Evolutionary conservation across 2,113 vertebrate species (phyloP).

Genomic region (Myodes glareolus): DNA sequence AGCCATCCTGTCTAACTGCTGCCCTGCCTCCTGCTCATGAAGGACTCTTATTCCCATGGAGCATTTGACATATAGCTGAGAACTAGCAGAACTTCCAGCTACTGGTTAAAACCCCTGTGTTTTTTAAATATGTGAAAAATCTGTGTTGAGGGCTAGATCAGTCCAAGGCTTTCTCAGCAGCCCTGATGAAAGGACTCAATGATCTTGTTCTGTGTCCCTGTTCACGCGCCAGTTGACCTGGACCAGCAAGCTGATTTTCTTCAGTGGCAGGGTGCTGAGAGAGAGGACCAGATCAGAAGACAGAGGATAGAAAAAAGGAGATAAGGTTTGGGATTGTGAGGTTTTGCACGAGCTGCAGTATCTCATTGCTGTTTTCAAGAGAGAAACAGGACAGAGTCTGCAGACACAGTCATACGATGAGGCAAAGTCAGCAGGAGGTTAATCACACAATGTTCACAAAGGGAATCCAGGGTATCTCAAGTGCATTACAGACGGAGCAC

Average conservation of each 20-base stretch:
- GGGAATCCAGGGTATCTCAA: background rate
- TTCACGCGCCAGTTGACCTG: background rate
- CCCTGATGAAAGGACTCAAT: background rate
- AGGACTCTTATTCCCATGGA: background rate
- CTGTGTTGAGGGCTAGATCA: background rate
- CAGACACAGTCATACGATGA: background rate
- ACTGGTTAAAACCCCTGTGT: background rate
- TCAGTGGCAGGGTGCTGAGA: background rate
- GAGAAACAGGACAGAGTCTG: background rate
- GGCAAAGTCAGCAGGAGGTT: background rate
- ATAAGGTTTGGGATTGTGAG: background rate
- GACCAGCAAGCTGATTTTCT: background rate
- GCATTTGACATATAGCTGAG: background rate
- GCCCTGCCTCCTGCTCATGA: background rate
- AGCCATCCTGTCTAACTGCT: background rate
- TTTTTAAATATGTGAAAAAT: slow-evolving; percentile 9
- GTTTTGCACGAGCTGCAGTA: background rate
- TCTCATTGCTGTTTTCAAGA: background rate
- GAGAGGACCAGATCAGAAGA: background rate
- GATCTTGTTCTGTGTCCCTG: background rate
- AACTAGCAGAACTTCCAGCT: background rate
- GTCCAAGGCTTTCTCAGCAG: background rate
- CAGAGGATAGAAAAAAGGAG: background rate
- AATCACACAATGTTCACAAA: background rate
- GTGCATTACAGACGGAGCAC: too few relatives aligned